These are phyloP conservation scores for Drosophila kepulauana DNA, from an alignment of 1,140 invertebrate species.

Conservation along the genomic window DNA sequence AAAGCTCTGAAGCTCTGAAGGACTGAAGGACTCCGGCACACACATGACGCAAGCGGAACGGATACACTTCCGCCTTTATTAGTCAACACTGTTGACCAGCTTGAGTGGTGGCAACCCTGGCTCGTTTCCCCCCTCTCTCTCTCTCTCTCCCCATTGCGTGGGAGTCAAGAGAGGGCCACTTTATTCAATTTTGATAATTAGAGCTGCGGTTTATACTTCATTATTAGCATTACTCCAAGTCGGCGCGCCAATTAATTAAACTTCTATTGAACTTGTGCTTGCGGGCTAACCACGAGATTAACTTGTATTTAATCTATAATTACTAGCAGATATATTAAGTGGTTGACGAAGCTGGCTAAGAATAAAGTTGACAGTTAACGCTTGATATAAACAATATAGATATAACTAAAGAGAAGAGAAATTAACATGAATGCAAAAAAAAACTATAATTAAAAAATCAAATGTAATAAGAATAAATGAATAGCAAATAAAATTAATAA, in stretches of 20 bases:
- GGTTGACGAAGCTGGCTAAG: too few species aligned
- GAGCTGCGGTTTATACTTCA: constrained; percentile 7
- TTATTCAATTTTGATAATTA: constrained; percentile 36
- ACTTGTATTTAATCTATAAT: constrained; percentile 1
- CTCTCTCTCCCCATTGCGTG: constrained; percentile 5
- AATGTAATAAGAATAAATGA: too few species aligned
- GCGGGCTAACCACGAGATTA: not conserved
- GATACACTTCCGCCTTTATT: constrained; percentile 45
- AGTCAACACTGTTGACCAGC: constrained; percentile 52
- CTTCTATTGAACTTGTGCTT: not conserved
- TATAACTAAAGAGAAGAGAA: too few species aligned
- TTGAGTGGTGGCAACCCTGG: constrained; percentile 29
- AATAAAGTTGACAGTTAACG: not conserved
- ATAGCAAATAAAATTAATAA: too few species aligned
- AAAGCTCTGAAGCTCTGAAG: too few species aligned
- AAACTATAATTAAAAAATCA: too few species aligned
- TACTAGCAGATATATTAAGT: not conserved
- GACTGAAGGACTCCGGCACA: constrained; percentile 26
- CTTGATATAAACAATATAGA: not conserved
- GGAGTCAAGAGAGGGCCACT: constrained; percentile 51
- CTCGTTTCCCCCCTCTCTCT: not conserved
- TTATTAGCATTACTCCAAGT: constrained; percentile 6
- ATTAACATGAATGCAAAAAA: too few species aligned
- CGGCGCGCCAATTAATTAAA: constrained; percentile 17
- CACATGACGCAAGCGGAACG: constrained; percentile 66